phyloP scores from a whole-genome alignment of 2,113 vertebrate genomes.

The Gulo gulo region DNA sequence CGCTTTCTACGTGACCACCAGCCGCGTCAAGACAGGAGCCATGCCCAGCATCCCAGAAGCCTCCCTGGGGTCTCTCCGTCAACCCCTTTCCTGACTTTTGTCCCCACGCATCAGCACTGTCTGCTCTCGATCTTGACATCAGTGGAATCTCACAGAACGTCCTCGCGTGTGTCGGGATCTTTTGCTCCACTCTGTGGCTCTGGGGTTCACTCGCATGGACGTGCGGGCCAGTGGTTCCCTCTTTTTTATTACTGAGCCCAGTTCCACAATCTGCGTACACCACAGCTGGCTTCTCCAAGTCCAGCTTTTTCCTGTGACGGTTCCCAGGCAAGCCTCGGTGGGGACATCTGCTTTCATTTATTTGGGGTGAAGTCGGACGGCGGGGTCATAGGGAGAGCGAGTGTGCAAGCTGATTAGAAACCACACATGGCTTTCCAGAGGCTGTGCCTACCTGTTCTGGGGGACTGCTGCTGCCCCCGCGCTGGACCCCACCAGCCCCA shows the following conservation, averaged over 20 bases:
- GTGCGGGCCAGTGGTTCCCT: too few species aligned
- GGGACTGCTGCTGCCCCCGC: not conserved
- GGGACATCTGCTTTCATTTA: not conserved
- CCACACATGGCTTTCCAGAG: not conserved
- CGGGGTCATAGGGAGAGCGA: not conserved
- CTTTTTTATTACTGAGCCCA: not conserved
- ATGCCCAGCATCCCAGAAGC: too few species aligned
- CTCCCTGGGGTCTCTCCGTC: not conserved
- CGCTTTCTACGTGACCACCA: accelerated
- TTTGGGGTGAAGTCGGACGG: too few species aligned
- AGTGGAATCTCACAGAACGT: accelerated
- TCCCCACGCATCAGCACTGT: accelerated
- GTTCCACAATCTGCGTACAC: accelerated
- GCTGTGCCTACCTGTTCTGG: accelerated
- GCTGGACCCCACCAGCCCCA: not conserved
- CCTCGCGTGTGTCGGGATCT: not conserved
- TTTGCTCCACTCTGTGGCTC: accelerated
- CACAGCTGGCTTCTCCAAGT: not conserved
- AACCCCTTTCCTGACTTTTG: not conserved
- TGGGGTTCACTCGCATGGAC: accelerated
- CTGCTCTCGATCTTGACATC: not conserved
- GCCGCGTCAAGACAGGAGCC: accelerated
- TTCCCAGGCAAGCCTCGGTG: not conserved
- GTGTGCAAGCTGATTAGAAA: not conserved
- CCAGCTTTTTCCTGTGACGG: not conserved